These are phyloP conservation scores for Apodemus speciosus DNA, from an alignment of 2,113 vertebrate species.

Conservation along the genomic window DNA sequence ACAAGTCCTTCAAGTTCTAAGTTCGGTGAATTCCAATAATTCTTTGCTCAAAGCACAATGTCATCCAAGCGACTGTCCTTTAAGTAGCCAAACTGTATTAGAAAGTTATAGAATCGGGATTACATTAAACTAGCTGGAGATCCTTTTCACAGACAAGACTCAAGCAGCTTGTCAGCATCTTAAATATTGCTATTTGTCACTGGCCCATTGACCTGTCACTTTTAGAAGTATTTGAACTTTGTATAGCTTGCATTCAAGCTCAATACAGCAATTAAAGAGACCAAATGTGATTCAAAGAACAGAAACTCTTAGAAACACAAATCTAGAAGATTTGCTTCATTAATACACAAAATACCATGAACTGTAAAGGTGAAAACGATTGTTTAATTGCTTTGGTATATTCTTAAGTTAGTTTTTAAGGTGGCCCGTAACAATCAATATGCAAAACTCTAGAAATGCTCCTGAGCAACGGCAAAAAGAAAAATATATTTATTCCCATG, in stretches of 20 bases:
- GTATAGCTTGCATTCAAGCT: conserved; percentile 5
- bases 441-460: background rate
- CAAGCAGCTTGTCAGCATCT: conserved; percentile 8
- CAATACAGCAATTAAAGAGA: conserved; percentile 18
- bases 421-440: background rate
- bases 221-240: conserved; percentile 40
- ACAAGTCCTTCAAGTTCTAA: background rate
- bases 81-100: background rate
- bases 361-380: background rate
- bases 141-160: background rate
- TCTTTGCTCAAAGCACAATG: conserved; percentile 11
- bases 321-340: background rate
- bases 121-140: background rate
- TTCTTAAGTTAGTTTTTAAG: background rate
- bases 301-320: background rate
- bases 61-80: background rate
- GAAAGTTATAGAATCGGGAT: conserved; percentile 51
- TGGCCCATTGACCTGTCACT: background rate
- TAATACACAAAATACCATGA: background rate
- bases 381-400: background rate
- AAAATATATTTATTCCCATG: background rate
- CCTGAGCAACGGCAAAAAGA: background rate
- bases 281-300: background rate
- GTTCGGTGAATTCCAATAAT: background rate
- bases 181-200: conserved; percentile 40